phyloP scores from a whole-genome alignment of 2,113 vertebrate genomes.

The Nothobranchius furzeri region DNA sequence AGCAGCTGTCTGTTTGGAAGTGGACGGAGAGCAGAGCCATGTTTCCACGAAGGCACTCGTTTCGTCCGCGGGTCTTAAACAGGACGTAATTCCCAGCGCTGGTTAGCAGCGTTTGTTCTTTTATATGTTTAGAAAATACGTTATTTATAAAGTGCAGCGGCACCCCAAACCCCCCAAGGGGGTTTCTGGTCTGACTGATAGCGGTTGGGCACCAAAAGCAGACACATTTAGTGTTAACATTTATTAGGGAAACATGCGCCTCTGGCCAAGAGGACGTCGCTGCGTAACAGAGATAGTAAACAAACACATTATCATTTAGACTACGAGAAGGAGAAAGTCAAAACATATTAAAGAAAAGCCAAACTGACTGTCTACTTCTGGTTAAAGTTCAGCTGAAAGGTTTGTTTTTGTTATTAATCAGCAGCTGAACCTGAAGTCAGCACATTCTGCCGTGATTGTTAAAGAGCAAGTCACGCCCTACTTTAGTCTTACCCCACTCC shows the following conservation, averaged over 20 bases:
- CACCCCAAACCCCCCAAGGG: neutral
- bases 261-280: neutral
- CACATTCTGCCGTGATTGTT: neutral
- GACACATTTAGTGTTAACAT: neutral
- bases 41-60: constrained; percentile 66
- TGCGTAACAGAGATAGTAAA: neutral
- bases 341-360: neutral
- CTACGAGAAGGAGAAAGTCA: constrained; percentile 3
- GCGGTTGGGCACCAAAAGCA: neutral
- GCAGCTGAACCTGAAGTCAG: constrained; percentile 3
- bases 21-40: constrained; percentile 67
- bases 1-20: constrained; percentile 63
- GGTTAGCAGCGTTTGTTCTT: constrained; percentile 31
- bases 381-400: constrained; percentile 5
- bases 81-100: constrained; percentile 70
- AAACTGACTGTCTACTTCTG: neutral
- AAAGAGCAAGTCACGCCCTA: too few relatives aligned
- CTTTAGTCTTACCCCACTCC: too few relatives aligned
- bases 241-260: neutral
- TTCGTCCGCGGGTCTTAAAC: constrained; percentile 31
- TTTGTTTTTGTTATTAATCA: constrained; percentile 2
- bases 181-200: neutral
- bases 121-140: constrained; percentile 12
- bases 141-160: neutral
- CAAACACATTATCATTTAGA: neutral